Base-by-base conservation (phyloP, 2,888 invertebrate species). In the Dicyrtomina minuta region DNA sequence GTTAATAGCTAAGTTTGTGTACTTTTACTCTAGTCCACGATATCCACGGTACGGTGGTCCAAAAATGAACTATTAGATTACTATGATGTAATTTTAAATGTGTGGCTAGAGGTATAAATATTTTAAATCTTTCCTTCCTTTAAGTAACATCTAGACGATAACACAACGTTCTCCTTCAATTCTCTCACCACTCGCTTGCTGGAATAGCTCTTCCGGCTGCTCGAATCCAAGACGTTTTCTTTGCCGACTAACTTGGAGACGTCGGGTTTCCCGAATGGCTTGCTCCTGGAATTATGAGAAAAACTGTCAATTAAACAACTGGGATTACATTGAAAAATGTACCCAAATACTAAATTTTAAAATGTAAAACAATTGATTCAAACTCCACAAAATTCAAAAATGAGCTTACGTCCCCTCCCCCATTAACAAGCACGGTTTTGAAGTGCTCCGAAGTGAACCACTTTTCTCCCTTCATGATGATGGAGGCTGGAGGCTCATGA, bases 391-490 rank as follows among this genome's bases (percentile, higher is more conserved):
- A n/a, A n/a, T n/a, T n/a, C n/a, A n/a, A n/a, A 33, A 33, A 33
- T 5, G 33, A 33, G 8, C 33, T 77, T 81, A 87, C 96, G 84
- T 94, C 93, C 79, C 92, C 92, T 62, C 89, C 89, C 77, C 85
- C 87, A 82, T 94, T 94, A 71, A 90, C 80, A 72, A 97, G 85
- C 20, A 85, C 83, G 12, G 96, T 93, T 69, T 87, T 88, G 90
- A 96, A 93, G 75, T 86, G 87, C 80, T 95, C 94, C 0, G 87
- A 88, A 41, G 89, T 86, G 79, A 92, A 90, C 96, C 96, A 97
- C 81, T 89, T 90, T 83, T 94, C 93, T 66, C 90, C 88, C 83
- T 96, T 96, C 96, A 97, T 96, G 68, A 96, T 93, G 80, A 96
- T 86, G 82, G 90, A 90, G 58, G 84, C 84, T 2, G 96, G 96